These are phyloP conservation scores for Argynnis bischoffii DNA, from an alignment of 2,888 invertebrate species.

Conservation along the genomic window DNA sequence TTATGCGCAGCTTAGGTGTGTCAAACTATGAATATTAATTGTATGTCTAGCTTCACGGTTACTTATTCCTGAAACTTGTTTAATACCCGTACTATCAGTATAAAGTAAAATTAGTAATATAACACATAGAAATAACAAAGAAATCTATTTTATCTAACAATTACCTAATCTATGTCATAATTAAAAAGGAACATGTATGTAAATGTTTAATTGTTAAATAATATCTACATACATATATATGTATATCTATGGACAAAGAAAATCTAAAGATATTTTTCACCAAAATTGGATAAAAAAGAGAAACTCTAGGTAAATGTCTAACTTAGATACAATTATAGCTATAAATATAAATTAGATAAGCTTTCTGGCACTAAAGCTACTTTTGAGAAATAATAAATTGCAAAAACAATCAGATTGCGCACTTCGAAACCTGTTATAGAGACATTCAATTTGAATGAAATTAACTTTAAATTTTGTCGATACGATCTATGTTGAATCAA, in stretches of 20 bases:
- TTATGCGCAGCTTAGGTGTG: too few species aligned
- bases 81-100: too few species aligned
- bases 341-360: slow-evolving; percentile 11
- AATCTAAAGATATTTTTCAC: neutral
- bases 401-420: slow-evolving; percentile 11
- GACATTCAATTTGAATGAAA: slow-evolving; percentile 7
- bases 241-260: too few species aligned
- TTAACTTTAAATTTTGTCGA: slow-evolving; percentile 8
- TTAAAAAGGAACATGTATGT: neutral
- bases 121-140: too few species aligned
- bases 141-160: too few species aligned
- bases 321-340: slow-evolving; percentile 10
- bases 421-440: neutral
- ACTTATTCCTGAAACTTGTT: too few species aligned
- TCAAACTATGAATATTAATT: too few species aligned
- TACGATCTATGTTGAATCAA: neutral
- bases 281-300: neutral
- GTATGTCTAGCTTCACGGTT: too few species aligned
- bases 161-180: too few species aligned
- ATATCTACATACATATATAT: neutral
- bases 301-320: neutral
- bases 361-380: slow-evolving; percentile 14
- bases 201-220: neutral
- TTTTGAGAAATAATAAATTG: slow-evolving; percentile 14
- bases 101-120: too few species aligned